Base-by-base conservation (phyloP, 2,888 invertebrate genomes). In the Drosophila eohydei region DNA sequence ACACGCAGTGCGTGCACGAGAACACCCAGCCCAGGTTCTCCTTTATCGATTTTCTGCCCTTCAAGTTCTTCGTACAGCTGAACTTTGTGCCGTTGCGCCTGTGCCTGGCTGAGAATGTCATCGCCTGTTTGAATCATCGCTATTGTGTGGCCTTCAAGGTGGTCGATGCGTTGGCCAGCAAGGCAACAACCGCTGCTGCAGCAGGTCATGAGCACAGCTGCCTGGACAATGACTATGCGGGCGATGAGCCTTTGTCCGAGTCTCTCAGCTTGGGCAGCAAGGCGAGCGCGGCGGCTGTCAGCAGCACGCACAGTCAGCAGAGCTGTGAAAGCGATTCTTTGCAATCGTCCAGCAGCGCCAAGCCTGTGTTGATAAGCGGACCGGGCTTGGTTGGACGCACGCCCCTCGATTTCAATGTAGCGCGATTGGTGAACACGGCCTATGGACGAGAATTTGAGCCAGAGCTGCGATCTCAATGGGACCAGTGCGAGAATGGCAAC, bases 41-140 rank as follows among this genome's bases (percentile, higher is more conserved):
- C 71, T 96, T 95, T 83, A 94, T 96, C 52, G 96, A 96, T 88
- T 96, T 96, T 87, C 94, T 95, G 78, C 95, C 95, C 56, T 93
- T 95, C 71, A 94, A 95, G 38, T 94, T 96, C 85, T 94, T 94
- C 50, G 92, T 96, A 2, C 95, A 95, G 78, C 92, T 96, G 55
- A 94, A 94, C 64, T 96, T 96, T 89, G 88, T 93, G 21, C 95
- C 96, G 5, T 91, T 93, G 3, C 93, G 94, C 63, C 92, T 96
- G 54, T 93, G 94, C 40, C 92, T 96, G 51, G 94, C 95, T 38
- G 96, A 96, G 89, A 95, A 96, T 91, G 95, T 95, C 68, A 93
- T 96, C 28, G 94, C 95, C 1, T 94, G 95, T 67, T 93, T 95
- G 91, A 95, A 95, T 77, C 93, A 93, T 58, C 94, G 94, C 38